Base-by-base conservation (phyloP, 2,113 vertebrate genomes). In the Periophthalmodon schlosseri region DNA sequence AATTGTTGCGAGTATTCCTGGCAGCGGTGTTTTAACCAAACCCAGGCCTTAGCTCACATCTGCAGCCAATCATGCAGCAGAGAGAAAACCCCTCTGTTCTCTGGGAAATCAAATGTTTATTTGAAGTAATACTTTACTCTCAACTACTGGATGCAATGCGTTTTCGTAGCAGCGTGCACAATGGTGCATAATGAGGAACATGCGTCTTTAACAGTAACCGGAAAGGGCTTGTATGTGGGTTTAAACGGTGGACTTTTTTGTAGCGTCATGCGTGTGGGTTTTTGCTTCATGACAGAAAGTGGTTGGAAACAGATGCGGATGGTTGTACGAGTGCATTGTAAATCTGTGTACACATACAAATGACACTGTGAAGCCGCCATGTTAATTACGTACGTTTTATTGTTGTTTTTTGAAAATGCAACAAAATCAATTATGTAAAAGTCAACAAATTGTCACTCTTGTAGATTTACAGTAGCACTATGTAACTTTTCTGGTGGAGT, bases 11-110 rank as follows among this genome's bases (percentile, higher is more conserved):
- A 91, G 93, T 91, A 92, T 94, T 92, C 87, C 84, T 93, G 91
- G 92, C 93, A 93, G 91, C 81, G 21, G 79, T 82, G 87, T 79
- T 84, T 87, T 94, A 94, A 94, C 88, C 78, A 86, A 90, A 89
- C 88, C 91, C 94, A 94, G 93, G 92, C 86, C 67, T 52, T 60
- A 49, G 80, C 81, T 78, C 87, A 92, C 94, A 94, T 94, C 93
- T 94, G 94, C 87, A 86, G 65, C 86, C 89, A 91, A 94, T 95
- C 93, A 93, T n/a, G 77, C 46, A 16, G 77, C 76, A 28, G 57
- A 86, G 78, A 90, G 86, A 90, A 85, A 79, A 76, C 75, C 84
- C 87, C 87, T 84, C 82, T 83, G 87, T 83, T 93, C 90, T 84
- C 82, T 78, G 82, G 81, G 86, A 90, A 93, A 91, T 81, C 82